Evolutionary conservation across 2,797 vertebrate species (phyloP).

Genomic region (Danio jaintianensis): DNA sequence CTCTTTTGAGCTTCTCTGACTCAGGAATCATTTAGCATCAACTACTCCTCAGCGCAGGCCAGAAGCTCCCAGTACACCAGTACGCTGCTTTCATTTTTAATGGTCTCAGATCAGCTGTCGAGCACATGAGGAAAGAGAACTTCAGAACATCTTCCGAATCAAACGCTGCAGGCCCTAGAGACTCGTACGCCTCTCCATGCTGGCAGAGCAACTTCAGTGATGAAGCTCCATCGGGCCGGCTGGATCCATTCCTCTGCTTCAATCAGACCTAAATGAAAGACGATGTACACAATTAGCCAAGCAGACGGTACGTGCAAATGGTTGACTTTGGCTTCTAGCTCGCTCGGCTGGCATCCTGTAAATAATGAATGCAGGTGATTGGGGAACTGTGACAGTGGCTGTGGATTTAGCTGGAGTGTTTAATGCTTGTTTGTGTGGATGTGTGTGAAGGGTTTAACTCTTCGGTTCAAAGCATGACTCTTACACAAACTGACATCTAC

Average conservation of each 20-base stretch:
- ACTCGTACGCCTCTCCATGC: conserved; percentile 43
- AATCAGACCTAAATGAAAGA: conserved; percentile 76
- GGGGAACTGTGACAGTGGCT: conserved; percentile 51
- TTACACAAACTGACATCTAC: background rate
- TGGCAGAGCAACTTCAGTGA: conserved; percentile 53
- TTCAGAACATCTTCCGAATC: conserved; percentile 45
- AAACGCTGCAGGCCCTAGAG: conserved; percentile 43
- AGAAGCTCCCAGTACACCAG: conserved; percentile 32
- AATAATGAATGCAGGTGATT: conserved; percentile 76
- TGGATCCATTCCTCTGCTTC: conserved; percentile 69
- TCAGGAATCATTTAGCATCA: conserved; percentile 38
- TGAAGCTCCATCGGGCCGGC: conserved; percentile 51
- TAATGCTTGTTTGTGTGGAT: conserved; percentile 34
- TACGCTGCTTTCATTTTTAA: conserved; percentile 49
- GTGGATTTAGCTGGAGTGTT: conserved; percentile 38
- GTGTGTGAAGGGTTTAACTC: conserved; percentile 2
- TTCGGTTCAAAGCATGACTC: background rate
- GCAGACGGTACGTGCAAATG: conserved; percentile 73
- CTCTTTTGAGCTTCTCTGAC: conserved; percentile 22
- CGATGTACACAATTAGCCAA: conserved; percentile 77
- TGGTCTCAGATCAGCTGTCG: conserved; percentile 38
- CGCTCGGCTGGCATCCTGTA: conserved; percentile 68
- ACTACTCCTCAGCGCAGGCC: conserved; percentile 28
- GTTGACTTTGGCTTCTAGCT: conserved; percentile 71
- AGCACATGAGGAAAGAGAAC: conserved; percentile 32